Base-by-base conservation (phyloP, 2,113 vertebrate species). In the Notothenia rossii region DNA sequence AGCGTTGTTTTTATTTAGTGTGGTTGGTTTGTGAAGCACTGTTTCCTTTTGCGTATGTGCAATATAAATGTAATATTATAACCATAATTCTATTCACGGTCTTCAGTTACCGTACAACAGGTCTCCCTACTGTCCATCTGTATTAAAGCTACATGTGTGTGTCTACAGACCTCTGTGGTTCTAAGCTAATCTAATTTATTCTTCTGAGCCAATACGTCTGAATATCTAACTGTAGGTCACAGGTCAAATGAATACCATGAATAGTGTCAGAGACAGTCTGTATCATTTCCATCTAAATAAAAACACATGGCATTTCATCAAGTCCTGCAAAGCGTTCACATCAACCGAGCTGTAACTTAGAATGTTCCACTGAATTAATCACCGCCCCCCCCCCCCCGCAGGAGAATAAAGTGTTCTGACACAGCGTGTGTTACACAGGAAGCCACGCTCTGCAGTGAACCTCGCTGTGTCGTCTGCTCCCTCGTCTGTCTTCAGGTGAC, bases 361-460 rank as follows among this genome's bases (percentile, higher is more conserved):
- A 78, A 58, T 62, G 61, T 82, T 87, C 58, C 62, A 71, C 68
- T 78, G 56, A 75, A 86, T 84, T 69, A 54, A 73, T 87, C 86
- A 83, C 63, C 7, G 15, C 46, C 48, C 43, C 46, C 65, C 75
- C 36, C 36, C 1, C 36, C 36, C 36, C 36, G 40, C 83, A 65
- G 64, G 20, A 72, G 72, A 58, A 22, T 22, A 78, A 82, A 36
- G 29, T 20, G 2, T 63, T 60, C 0, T 76, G 88, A 84, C 86
- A 75, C 76, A 40, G 73, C 14, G 60, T 36, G 63, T 60, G 67
- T 89, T 86, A 81, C 56, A 64, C 54, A 12, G 89, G 89, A 94
- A 92, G 75, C 77, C 56, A 46, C 56, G 59, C 85, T 89, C 68
- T 82, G 79, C 86, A 90, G 77, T 93, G 92, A 94, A 91, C 90